Evolutionary conservation across 2,888 invertebrate species (phyloP), one percentile per base, ranked within the genome.

Genomic region (Crematogaster levior): DNA sequence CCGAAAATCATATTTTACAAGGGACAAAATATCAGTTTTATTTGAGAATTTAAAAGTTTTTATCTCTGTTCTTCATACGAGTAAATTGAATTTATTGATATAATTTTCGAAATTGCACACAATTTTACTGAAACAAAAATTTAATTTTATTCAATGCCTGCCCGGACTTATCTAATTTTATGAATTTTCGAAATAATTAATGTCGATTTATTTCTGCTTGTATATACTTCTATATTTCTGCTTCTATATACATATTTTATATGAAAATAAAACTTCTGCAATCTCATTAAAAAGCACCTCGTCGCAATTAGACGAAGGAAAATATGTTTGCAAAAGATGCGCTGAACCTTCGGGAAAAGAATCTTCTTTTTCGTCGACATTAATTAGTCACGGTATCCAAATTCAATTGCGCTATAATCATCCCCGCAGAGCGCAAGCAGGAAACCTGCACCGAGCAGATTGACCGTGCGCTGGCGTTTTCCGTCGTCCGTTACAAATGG

Each of bases 401-500:
- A 75, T 75, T 63, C 51, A 65, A 65, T 63, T 48, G 56, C 43
- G 61, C 72, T 34, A 61, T 60, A 61, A 80, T 80, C 60, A 72
- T 60, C 15, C 37, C 80, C 30, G n/a, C 12, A 9, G 15, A 30
- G 61, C 48, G 30, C 15, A 65, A 65, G 43, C 37, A 56, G 72
- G 48, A 37, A 72, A 37, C 46, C 70, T 58, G 60, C 72, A 27
- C 34, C 51, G 58, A 46, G 40, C 72, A 48, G 80, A 73, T 72
- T 72, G 72, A 81, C 66, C 46, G 46, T 77, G 70, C 77, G 60
- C 61, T 51, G 79, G 56, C 63, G 66, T 70, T 80, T 82, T 82
- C 72, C 60, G 61, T 60, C 68, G 82, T 80, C 80, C 58, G 83
- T 58, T 84, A 61, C 60, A 65, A 77, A 79, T 84, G 43, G 79